Base-by-base conservation (phyloP, 1,140 invertebrate genomes). In the Vollenhovia emeryi region DNA sequence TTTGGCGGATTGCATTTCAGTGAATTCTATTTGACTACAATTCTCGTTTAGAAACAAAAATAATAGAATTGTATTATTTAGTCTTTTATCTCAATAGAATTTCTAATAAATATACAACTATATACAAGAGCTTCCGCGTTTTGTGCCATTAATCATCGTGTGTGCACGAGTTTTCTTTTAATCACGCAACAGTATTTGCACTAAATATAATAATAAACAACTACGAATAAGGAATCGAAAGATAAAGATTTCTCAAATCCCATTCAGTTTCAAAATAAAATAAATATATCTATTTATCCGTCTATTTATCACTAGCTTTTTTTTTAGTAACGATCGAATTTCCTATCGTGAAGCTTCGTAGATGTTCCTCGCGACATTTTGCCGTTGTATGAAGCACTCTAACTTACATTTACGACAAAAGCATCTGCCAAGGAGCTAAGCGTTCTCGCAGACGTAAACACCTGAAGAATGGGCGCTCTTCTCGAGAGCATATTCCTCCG, bases 371-470 rank as follows among this genome's bases (percentile, higher is more conserved):
- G 13, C 27, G n/a, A 27, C 18, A 21, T 13, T 64, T 50, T 52
- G 0, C n/a, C 40, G 48, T 60, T 66, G n/a, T 66, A 66, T 43
- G 21, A 43, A 30, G 4, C 24, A 45, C 52, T 40, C 15, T 30
- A 15, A 45, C 24, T 24, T 50, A 18, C 27, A 45, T 82, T 73
- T 73, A 45, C 50, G 69, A 74, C 50, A 48, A 45, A 84, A 84
- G 57, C 40, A 36, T 68, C 43, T 52, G 36, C 18, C 15, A 24
- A 40, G 21, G 15, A 59, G 21, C 8, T 60, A 59, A 85, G 50
- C 40, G 2, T 66, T 69, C 74, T 85, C 48, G 50, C 9, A 55
- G 45, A 85, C 36, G 48, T 48, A 87, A 87, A 76, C 68, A 87
- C 15, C 13, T 21, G 30, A 79, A 59, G 66, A 80, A 87, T 43